phyloP scores from a whole-genome alignment of 2,113 vertebrate genomes.

The Emydura subglobosa region DNA sequence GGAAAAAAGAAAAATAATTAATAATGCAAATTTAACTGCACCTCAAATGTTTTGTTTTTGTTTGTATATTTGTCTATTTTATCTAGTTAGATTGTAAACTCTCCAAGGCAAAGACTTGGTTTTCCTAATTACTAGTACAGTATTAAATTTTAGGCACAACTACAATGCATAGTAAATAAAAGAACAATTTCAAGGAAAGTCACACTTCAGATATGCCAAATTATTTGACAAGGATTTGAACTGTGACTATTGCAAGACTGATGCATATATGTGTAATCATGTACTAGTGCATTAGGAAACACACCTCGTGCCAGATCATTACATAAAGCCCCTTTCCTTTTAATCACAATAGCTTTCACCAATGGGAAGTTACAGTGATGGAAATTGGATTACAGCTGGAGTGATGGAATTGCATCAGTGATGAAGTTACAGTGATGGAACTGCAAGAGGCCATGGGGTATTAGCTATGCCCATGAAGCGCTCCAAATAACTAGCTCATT shows the following conservation, averaged over 20 bases:
- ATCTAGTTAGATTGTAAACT: not conserved
- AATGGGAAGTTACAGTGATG: not conserved
- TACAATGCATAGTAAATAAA: not conserved
- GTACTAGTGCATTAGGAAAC: not conserved
- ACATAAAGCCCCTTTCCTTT: accelerated
- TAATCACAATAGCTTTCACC: not conserved
- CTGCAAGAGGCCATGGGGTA: not conserved
- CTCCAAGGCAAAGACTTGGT: not conserved
- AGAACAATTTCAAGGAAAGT: not conserved
- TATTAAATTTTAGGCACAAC: not conserved
- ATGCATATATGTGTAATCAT: accelerated
- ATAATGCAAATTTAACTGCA: accelerated
- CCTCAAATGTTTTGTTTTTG: not conserved
- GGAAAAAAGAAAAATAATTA: too few species aligned
- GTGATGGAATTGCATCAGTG: not conserved
- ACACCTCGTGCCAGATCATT: not conserved
- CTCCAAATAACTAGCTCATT: not conserved
- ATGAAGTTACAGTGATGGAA: not conserved
- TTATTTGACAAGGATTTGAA: not conserved
- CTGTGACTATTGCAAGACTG: not conserved
- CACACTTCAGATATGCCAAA: not conserved
- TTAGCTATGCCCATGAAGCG: too few species aligned
- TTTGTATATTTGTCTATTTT: not conserved
- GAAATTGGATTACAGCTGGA: not conserved
- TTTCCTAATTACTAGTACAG: accelerated